Evolutionary conservation across 2,113 vertebrate species (phyloP).

Genomic region (Oostethus manadensis): DNA sequence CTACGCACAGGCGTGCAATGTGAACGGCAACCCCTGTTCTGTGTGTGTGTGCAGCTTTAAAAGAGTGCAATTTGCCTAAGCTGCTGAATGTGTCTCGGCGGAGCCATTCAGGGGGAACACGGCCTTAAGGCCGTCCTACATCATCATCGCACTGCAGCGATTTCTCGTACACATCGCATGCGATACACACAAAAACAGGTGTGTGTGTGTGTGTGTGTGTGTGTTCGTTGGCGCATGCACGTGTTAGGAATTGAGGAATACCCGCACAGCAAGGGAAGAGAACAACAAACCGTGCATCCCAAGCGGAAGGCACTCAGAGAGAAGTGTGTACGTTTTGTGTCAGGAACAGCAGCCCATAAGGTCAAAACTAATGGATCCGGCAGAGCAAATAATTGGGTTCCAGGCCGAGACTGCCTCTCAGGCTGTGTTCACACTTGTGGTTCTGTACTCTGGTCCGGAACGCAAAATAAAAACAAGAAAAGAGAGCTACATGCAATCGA

Average conservation of each 20-base stretch:
- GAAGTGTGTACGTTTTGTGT: not conserved
- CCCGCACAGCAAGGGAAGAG: not conserved
- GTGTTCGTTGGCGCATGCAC: not conserved
- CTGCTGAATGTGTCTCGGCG: constrained; percentile 46
- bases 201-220: not conserved
- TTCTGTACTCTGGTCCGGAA: no score
- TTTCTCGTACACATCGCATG: constrained; percentile 24
- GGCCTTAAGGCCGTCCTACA: constrained; percentile 43
- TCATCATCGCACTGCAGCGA: constrained; percentile 33
- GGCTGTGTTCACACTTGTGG: no score
- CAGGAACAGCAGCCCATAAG: not conserved
- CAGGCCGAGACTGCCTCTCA: not conserved
- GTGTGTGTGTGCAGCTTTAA: constrained; percentile 29
- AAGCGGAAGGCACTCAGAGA: not conserved
- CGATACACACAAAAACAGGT: constrained; percentile 2
- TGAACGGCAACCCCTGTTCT: not conserved
- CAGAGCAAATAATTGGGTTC: not conserved
- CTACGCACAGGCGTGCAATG: constrained; percentile 14
- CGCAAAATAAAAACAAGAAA: no score
- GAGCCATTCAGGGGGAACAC: constrained; percentile 41
- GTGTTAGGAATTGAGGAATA: not conserved
- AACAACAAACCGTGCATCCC: not conserved
- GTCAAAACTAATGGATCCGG: not conserved
- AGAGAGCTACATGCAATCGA: no score
- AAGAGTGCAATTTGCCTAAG: constrained; percentile 55